phyloP scores from a whole-genome alignment of 2,888 invertebrate genomes.

The Poecilobothrus nobilitatus region DNA sequence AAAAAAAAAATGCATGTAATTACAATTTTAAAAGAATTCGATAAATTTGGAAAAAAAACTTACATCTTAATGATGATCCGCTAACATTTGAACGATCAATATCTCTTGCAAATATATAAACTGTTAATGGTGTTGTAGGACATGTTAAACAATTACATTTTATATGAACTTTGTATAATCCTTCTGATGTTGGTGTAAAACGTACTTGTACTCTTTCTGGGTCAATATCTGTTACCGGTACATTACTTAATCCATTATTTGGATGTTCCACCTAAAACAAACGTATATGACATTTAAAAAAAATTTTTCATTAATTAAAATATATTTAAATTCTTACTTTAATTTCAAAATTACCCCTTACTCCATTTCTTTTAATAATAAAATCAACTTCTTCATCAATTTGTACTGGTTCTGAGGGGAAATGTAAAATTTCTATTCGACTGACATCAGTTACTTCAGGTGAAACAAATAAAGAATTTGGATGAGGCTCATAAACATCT shows the following conservation, averaged over 20 bases:
- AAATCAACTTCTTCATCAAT: slow-evolving; percentile 32
- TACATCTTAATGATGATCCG: slow-evolving; percentile 23
- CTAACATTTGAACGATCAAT: slow-evolving; percentile 15
- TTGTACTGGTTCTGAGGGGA: slow-evolving; percentile 37
- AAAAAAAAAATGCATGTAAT: no score
- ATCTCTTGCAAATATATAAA: slow-evolving; percentile 35
- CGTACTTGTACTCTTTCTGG: slow-evolving; percentile 36
- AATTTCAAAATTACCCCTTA: slow-evolving; percentile 40
- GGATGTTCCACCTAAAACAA: slow-evolving; percentile 35
- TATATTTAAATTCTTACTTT: slow-evolving; percentile 29
- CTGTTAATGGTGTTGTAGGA: slow-evolving; percentile 37
- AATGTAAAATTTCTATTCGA: slow-evolving; percentile 37
- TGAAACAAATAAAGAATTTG: slow-evolving; percentile 24
- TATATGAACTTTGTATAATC: slow-evolving; percentile 38
- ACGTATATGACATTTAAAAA: no score
- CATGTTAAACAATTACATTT: slow-evolving; percentile 38
- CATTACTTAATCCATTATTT: slow-evolving; percentile 27
- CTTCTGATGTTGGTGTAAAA: slow-evolving; percentile 30
- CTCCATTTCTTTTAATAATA: slow-evolving; percentile 37
- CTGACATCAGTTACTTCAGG: slow-evolving; percentile 38
- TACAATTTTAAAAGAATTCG: background rate
- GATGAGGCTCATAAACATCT: background rate
- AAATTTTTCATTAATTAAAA: background rate
- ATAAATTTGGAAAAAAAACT: slow-evolving; percentile 1
- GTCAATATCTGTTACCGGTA: slow-evolving; percentile 33